Conservation (phyloP, 2,797 vertebrate species). For the Masticophis lateralis region DNA sequence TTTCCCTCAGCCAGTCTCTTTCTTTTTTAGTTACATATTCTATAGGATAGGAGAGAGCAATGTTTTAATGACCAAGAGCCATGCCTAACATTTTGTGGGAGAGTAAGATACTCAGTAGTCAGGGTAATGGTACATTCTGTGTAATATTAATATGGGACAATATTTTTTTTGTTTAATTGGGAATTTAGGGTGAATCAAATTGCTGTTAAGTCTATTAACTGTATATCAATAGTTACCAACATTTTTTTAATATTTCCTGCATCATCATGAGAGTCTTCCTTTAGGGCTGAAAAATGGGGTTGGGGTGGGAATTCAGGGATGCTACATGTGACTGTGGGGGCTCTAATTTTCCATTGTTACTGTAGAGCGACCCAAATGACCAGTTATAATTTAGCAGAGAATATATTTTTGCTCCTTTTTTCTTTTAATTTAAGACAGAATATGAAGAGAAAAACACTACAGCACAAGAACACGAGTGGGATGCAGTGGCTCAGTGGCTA, state of each 20-base stretch:
- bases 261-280: background rate
- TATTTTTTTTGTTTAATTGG: background rate
- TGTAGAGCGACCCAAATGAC: background rate
- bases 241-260: background rate
- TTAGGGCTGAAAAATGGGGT: background rate
- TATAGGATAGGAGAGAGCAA: background rate
- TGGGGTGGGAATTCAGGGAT: background rate
- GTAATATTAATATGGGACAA: background rate
- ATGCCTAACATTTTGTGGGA: background rate
- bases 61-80: background rate
- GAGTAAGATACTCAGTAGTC: background rate
- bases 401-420: background rate
- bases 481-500: too few relatives aligned
- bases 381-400: background rate
- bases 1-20: background rate
- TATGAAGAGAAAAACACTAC: background rate
- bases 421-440: background rate
- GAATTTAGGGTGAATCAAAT: background rate
- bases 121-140: background rate
- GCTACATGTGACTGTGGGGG: background rate
- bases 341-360: background rate
- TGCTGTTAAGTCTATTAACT: background rate
- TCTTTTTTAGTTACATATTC: background rate
- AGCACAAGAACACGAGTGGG: background rate
- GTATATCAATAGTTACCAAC: background rate